Base-by-base conservation (phyloP, 2,888 invertebrate species). In the Pandemis corylana region DNA sequence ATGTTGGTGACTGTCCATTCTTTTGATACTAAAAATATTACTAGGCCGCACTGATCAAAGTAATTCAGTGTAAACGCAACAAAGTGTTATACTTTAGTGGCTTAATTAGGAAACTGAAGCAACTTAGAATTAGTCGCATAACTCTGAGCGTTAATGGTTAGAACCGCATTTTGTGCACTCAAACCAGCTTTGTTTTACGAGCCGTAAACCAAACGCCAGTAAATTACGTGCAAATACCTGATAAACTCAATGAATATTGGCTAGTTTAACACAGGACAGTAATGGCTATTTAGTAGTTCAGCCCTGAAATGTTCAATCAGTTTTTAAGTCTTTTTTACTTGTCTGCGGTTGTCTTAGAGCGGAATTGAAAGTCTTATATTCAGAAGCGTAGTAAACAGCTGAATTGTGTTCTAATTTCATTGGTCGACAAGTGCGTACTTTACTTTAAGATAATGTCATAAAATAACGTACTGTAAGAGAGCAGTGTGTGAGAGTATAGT, bases 181-280 rank as follows among this genome's bases (percentile, higher is more conserved):
- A 53, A 53, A 67, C 66, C 66, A 41, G 66, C 49, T 67, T 67
- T 67, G 44, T 49, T 67, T 67, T 67, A 67, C 28, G 66, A 15
- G 10, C 41, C 66, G 49, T 53, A 67, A 53, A 53, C 53, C 51
- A 36, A 67, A 49, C 49, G 15, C 36, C 13, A 41, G 28, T 67
- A 67, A 67, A 67, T 66, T 36, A 53, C 51, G n/a, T 15, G 41
- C 66, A 53, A 41, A 66, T 53, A 67, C 41, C 41, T 67, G 53
- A 53, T 67, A 65, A 28, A 65, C 65, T 65, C 46, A 59, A 59
- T 59, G 59, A 59, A 59, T 59, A 59, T 59, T 59, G 59, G 20
- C 56, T 9, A 62, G 41, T 62, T 41, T 28, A 59, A 62, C 61
- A 20, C 20, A 6, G 56, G 15, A 10, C 20, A 56, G 15, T 20